Conservation (phyloP, 2,888 invertebrate genomes). For the Osedax frankpressi region DNA sequence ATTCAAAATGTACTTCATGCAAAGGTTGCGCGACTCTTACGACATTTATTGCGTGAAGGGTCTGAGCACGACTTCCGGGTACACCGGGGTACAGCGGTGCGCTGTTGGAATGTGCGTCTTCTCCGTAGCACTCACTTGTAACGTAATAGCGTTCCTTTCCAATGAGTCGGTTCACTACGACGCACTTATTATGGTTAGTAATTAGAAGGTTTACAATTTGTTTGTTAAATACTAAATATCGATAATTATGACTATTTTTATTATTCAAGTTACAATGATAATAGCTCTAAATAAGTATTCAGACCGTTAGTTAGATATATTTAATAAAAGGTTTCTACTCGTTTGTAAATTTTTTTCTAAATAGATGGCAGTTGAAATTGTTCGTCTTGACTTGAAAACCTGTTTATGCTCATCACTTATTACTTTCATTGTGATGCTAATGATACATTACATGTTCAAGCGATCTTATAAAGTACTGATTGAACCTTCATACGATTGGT, state of each 20-base stretch:
- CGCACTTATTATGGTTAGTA: background rate
- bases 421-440: background rate
- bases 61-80: background rate
- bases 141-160: background rate
- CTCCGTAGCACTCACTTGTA: background rate
- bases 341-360: too few species aligned
- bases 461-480: background rate
- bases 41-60: background rate
- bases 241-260: too few species aligned
- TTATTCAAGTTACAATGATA: too few species aligned
- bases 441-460: background rate
- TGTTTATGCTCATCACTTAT: too few species aligned
- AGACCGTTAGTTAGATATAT: too few species aligned
- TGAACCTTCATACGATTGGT: background rate
- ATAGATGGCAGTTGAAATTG: too few species aligned
- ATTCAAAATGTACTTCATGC: background rate
- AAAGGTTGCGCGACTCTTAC: background rate
- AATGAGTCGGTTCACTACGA: background rate
- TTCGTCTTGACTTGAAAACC: too few species aligned
- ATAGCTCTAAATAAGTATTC: too few species aligned
- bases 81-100: background rate
- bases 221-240: too few species aligned
- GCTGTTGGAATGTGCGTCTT: background rate
- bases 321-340: too few species aligned
- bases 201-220: too few species aligned